Base-by-base conservation (phyloP, 2,113 vertebrate species). In the Casuarius casuarius region DNA sequence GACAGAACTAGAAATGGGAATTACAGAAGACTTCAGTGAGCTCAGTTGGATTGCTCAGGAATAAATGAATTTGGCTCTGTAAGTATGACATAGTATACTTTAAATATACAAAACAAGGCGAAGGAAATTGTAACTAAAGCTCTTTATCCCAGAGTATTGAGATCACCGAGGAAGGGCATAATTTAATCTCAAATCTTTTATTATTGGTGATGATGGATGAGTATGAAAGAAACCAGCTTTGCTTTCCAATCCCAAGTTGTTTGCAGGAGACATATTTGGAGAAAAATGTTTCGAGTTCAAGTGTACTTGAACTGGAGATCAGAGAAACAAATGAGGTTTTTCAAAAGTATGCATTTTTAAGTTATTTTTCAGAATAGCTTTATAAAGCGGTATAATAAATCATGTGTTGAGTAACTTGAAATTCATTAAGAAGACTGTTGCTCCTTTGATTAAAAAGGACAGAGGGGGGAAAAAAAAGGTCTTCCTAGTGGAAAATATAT, bases 41-140 rank as follows among this genome's bases (percentile, higher is more conserved):
- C 51, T 90, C 67, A 79, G 33, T 18, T 83, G 83, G 56, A 75
- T 96, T 95, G 26, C 72, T 93, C 83, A 59, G 46, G 75, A 95
- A 81, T 93, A 94, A 92, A 90, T 94, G 46, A 92, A 77, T 95
- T 97, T 93, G 83, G 79, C 56, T 90, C 35, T 77, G 8, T 80
- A 46, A 73, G 67, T 86, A 93, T 95, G 88, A 89, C 56, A 84
- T 59, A 74, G 56, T 35, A 35, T 77, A 74, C 65, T 96, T 92
- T 29, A 70, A 93, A 70, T 93, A 84, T 67, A 81, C 52, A 91
- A 75, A 90, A 80, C 44, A 80, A 84, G 90, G 56, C 63, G 88
- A 88, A 96, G 85, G 92, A 96, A 96, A 97, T 94, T 95, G 54
- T 91, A 88, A 94, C 59, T 93, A 95, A 95, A 96, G 83, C 92